These are phyloP conservation scores for Stichopus chloronotus DNA, from an alignment of 35 echinoderm and acorn worm genomes.

Conservation along the genomic window DNA sequence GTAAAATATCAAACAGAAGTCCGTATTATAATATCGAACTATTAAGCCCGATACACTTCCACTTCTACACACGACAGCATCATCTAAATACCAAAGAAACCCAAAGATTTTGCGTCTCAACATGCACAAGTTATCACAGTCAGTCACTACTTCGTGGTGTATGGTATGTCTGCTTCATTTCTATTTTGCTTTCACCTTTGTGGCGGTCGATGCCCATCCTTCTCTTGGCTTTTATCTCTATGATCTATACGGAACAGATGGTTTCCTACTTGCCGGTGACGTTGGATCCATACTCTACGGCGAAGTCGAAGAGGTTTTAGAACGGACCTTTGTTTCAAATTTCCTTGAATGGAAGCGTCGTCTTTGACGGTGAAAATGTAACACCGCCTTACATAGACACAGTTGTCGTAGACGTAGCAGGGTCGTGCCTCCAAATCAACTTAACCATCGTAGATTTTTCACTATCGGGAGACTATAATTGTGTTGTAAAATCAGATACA, in stretches of 20 bases:
- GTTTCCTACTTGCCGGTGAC: conserved; percentile 12
- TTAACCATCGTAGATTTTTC: background rate
- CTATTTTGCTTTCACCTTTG: background rate
- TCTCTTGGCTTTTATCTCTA: background rate
- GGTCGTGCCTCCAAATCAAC: background rate
- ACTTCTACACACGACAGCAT: no score
- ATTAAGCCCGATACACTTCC: no score
- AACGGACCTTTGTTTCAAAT: background rate
- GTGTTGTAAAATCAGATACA: background rate
- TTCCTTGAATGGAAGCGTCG: background rate
- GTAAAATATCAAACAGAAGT: no score
- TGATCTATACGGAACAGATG: background rate
- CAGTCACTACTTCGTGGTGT: background rate
- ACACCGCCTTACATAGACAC: background rate
- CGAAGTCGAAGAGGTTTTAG: background rate
- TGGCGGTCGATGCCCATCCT: background rate
- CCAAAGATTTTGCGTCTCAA: background rate
- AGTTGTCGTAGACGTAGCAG: background rate
- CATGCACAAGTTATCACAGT: background rate
- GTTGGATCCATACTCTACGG: background rate
- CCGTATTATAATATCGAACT: no score
- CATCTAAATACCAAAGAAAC: no score
- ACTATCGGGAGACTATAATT: background rate
- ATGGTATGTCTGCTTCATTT: background rate
- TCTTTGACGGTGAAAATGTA: conserved; percentile 15